Evolutionary conservation across 2,888 invertebrate genomes (phyloP).

Genomic region (Hypomecis atomaria): DNA sequence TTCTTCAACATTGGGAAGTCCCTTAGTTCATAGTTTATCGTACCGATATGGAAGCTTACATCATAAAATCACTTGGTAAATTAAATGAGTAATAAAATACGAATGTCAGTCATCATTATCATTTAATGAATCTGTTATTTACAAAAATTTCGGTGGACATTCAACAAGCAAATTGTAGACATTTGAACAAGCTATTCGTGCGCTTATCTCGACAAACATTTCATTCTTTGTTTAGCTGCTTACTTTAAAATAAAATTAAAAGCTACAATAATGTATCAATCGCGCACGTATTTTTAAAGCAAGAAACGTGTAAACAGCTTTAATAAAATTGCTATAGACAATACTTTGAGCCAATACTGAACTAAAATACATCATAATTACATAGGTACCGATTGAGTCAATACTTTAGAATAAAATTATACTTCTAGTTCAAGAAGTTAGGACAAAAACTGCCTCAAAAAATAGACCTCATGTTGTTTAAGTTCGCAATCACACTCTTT

Average conservation of each 20-base stretch:
- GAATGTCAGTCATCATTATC: constrained; percentile 73
- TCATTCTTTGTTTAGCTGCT: constrained; percentile 39
- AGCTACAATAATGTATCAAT: constrained; percentile 22
- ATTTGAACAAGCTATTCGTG: constrained; percentile 54
- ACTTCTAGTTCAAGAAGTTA: constrained; percentile 31
- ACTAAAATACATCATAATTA: constrained; percentile 51
- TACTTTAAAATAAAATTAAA: constrained; percentile 30
- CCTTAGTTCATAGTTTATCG: too few relatives aligned
- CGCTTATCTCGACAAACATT: constrained; percentile 40
- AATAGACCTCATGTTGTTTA: constrained; percentile 41
- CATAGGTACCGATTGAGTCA: constrained; percentile 33
- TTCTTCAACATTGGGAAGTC: too few relatives aligned
- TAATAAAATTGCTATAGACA: constrained; percentile 49
- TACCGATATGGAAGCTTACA: too few relatives aligned
- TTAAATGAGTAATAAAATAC: constrained; percentile 49
- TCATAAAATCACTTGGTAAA: constrained; percentile 22
- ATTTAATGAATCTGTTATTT: constrained; percentile 78
- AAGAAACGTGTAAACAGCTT: constrained; percentile 43
- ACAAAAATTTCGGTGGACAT: constrained; percentile 82
- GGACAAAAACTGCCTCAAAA: constrained; percentile 44
- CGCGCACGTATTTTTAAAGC: constrained; percentile 29
- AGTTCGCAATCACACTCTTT: constrained; percentile 30
- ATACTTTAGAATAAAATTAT: constrained; percentile 41
- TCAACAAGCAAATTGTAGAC: constrained; percentile 61
- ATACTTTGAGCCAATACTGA: constrained; percentile 82